Evolutionary conservation across 2,113 vertebrate genomes (phyloP), one percentile per base, ranked within the genome.

Genomic region (Prionailurus viverrinus): DNA sequence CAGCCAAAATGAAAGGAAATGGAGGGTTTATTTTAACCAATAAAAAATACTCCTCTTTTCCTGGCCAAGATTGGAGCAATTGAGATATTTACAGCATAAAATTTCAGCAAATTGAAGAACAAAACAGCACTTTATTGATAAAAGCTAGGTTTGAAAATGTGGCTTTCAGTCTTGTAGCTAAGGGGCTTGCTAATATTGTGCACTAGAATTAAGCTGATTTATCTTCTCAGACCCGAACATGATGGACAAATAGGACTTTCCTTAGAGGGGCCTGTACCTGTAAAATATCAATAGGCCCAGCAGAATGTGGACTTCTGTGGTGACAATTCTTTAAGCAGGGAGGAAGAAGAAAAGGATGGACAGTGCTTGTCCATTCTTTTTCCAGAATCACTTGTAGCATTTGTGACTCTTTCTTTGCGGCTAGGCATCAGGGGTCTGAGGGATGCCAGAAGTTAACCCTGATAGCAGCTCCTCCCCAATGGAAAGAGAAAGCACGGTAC

Each of bases 401-500:
- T 71, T 11, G 19, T 29, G 33, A 31, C 0, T 45, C 18, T 68
- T 78, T 66, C 10, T 89, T 10, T 2, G 10, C 21, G 51, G 0
- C 15, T 53, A 41, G 12, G 45, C 63, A 1, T 74, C 12, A 68
- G 63, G 1, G 23, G 4, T 21, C 31, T 71, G 3, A 36, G 18
- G 55, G 25, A 61, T 12, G 0, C 5, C 9, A 80, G 23, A 29
- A 48, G 7, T 31, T 87, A 73, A 45, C 21, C 69, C 19, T 19
- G 82, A 45, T 9, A 41, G 51, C 1, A 65, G 4, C 0, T 4
- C 0, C 3, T 71, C 3, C 0, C 1, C 25, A 15, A 39, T 0
- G 11, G n/a, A 74, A 92, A 48, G 6, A 36, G 25, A 48, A 1
- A 36, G 2, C 3, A 36, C 1, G 0, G 0, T 4, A 10, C 1